Evolutionary conservation across 2,797 vertebrate genomes (phyloP).

Genomic region (Tangara arthus): DNA sequence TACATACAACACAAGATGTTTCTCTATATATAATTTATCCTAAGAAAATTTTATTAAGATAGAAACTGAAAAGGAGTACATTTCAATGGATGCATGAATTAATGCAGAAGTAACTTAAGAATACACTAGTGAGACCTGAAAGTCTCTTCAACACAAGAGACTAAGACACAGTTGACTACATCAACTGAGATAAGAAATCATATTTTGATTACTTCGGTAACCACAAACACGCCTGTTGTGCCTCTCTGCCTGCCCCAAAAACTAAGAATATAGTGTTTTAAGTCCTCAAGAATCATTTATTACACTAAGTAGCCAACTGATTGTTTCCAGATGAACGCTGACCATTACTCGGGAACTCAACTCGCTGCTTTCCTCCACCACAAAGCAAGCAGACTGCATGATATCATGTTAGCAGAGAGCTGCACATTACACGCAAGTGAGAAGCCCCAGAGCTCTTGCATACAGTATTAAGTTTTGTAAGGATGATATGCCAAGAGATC

Average conservation of each 20-base stretch:
- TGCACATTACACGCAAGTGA: not conserved
- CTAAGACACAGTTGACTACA: not conserved
- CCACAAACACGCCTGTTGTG: rapidly evolving
- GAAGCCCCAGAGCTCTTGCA: not conserved
- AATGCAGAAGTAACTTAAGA: not conserved
- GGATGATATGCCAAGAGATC: not conserved
- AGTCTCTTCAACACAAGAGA: not conserved
- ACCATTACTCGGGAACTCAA: not conserved
- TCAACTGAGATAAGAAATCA: not conserved
- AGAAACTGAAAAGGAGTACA: not conserved
- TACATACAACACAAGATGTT: not conserved
- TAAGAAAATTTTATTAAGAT: not conserved
- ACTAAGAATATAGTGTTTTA: not conserved
- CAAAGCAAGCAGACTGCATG: not conserved
- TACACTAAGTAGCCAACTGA: not conserved
- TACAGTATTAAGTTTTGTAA: not conserved
- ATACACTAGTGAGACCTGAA: not conserved
- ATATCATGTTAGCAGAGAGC: not conserved
- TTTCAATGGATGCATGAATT: not conserved
- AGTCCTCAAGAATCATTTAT: not conserved
- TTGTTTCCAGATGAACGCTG: not conserved
- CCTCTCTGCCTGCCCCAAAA: not conserved
- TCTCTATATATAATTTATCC: not conserved
- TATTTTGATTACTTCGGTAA: not conserved
- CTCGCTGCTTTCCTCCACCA: not conserved